Evolutionary conservation across 2,888 invertebrate species (phyloP).

Genomic region (Lepidochitona cinerea): DNA sequence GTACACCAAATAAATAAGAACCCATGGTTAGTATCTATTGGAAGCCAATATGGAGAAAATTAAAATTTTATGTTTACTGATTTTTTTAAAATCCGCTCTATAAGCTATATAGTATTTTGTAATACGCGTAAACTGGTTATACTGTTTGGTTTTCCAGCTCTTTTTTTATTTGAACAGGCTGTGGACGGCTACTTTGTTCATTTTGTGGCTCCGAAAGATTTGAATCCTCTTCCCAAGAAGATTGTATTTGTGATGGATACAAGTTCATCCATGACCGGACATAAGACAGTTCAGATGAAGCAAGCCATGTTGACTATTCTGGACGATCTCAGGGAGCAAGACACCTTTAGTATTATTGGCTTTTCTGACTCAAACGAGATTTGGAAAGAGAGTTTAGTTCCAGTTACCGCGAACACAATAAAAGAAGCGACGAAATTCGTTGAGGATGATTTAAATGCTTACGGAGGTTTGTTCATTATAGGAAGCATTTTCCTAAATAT

Average conservation of each 20-base stretch:
- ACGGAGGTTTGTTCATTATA: no score
- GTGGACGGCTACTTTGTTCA: slow-evolving; percentile 82
- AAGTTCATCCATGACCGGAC: slow-evolving; percentile 82
- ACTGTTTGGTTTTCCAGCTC: no score
- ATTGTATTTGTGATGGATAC: slow-evolving; percentile 82
- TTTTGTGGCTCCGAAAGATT: slow-evolving; percentile 79
- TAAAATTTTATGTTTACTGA: no score
- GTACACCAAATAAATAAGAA: no score
- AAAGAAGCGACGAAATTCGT: neutral
- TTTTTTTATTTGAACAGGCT: no score
- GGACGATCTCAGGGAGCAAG: slow-evolving; percentile 44
- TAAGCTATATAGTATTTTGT: no score
- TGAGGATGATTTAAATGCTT: no score
- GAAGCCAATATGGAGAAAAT: no score
- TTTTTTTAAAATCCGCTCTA: no score
- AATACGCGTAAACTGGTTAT: no score
- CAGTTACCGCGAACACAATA: neutral
- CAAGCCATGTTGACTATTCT: slow-evolving; percentile 53
- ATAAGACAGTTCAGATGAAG: slow-evolving; percentile 78
- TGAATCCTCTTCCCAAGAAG: slow-evolving; percentile 73
- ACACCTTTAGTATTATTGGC: slow-evolving; percentile 53
- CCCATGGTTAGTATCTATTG: no score
- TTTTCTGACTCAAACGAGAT: slow-evolving; percentile 31
- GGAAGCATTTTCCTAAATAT: no score
- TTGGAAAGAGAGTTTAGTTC: slow-evolving; percentile 14